Evolutionary conservation across 2,113 vertebrate species (phyloP).

Genomic region (Mesembrinibis cayennensis): DNA sequence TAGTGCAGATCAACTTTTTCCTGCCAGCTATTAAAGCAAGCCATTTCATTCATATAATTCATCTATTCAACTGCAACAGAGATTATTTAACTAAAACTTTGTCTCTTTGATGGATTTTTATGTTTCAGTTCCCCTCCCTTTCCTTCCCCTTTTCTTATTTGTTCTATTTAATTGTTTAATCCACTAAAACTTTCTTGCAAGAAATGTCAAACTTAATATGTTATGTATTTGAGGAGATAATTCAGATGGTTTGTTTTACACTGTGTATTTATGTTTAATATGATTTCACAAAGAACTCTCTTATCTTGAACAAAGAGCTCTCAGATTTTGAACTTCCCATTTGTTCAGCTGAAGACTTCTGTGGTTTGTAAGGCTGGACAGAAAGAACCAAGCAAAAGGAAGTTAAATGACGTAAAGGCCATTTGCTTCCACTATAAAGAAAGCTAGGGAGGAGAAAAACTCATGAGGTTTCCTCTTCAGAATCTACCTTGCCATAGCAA

Average conservation of each 20-base stretch:
- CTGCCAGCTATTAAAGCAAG: background rate
- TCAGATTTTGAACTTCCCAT: background rate
- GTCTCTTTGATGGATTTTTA: background rate
- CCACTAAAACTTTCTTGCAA: background rate
- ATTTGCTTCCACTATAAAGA: background rate
- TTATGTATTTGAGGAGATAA: background rate
- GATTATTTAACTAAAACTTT: background rate
- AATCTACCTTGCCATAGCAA: background rate
- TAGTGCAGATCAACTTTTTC: background rate
- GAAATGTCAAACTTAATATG: background rate
- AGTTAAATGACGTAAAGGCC: background rate
- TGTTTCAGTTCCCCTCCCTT: background rate
- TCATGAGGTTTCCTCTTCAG: background rate
- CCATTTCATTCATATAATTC: constrained; percentile 1
- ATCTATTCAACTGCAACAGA: background rate
- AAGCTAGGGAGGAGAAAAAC: background rate
- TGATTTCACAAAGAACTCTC: background rate
- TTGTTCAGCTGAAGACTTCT: constrained; percentile 1
- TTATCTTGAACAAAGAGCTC: background rate
- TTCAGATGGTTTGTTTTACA: background rate
- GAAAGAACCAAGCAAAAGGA: background rate
- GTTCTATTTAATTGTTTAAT: background rate
- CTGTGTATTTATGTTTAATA: background rate
- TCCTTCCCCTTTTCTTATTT: constrained; percentile 17
- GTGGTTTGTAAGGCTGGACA: background rate